phyloP scores from a whole-genome alignment of 2,797 vertebrate genomes.

The Acrossocheilus wenchowensis region DNA sequence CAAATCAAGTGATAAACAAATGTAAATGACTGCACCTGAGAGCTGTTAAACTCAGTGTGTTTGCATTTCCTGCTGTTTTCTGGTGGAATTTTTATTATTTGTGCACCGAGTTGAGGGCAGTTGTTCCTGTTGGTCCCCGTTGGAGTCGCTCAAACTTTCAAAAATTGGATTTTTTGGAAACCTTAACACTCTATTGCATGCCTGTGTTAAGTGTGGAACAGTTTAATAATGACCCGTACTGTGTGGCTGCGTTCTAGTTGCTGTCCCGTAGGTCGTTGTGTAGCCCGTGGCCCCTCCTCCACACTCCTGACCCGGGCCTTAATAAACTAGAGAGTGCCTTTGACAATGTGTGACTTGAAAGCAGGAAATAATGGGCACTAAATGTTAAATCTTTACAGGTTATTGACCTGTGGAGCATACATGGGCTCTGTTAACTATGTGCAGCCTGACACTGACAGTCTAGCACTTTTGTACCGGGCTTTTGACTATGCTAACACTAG shows the following conservation, averaged over 20 bases:
- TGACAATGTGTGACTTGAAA: constrained; percentile 83
- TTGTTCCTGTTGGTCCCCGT: constrained; percentile 60
- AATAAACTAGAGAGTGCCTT: constrained; percentile 76
- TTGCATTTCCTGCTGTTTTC: constrained; percentile 69
- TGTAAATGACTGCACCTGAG: constrained; percentile 79
- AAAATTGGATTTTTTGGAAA: neutral
- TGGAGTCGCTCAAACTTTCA: constrained; percentile 3
- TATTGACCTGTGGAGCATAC: constrained; percentile 73
- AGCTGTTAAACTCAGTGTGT: constrained; percentile 70
- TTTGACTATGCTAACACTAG: constrained; percentile 29
- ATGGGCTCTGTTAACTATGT: constrained; percentile 55
- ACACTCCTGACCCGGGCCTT: constrained; percentile 66
- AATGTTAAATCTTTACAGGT: constrained; percentile 81
- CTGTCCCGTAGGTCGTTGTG: constrained; percentile 63
- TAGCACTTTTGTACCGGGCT: constrained; percentile 43
- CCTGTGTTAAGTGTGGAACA: constrained; percentile 40
- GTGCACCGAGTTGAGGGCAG: constrained; percentile 33
- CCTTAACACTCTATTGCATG: too few relatives aligned
- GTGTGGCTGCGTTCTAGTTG: constrained; percentile 64
- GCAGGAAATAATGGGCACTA: constrained; percentile 83
- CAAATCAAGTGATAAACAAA: constrained; percentile 72
- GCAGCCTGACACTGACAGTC: constrained; percentile 24
- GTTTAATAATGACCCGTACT: constrained; percentile 50
- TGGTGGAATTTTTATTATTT: constrained; percentile 52
- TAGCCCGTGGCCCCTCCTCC: constrained; percentile 55